Base-by-base conservation (phyloP, 2,888 invertebrate genomes). In the Hirtodrosophila duncani region DNA sequence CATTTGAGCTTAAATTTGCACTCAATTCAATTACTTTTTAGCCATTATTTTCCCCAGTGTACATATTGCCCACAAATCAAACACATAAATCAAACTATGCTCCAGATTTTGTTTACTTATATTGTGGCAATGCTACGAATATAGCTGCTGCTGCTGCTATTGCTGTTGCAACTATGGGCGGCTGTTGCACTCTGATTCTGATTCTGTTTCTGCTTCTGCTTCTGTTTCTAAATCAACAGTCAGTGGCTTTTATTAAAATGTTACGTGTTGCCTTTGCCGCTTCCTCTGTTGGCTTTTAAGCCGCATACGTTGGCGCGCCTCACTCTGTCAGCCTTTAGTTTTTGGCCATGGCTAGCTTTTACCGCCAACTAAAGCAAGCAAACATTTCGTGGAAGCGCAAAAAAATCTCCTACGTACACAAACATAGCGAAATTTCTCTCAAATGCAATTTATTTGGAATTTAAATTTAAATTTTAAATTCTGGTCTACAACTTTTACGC, bases 61-160 rank as follows among this genome's bases (percentile, higher is more conserved):
- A 65, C 56, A 53, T 74, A n/a, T n/a, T n/a, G n/a, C n/a, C 48
- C 50, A 50, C 60, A 46, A 55, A 38, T 55, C 23, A 29, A 38
- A 51, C 56, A 46, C 65, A 78, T 77, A 72, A 72, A 77, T 77
- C 78, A 72, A 62, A 53, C 56, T 50, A 53, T 52, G 38, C 48
- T 41, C 52, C 38, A 58, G 49, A 52, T 59, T 37, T 43, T 37
- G 57, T 69, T 63, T 44, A 43, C 51, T 27, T 51, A 17, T 52
- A 16, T 38, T 27, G n/a, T n/a, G n/a, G n/a, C n/a, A n/a, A n/a
- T n/a, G n/a, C n/a, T 17, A 16, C 5, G 21, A 31, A 38, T 34
- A 42, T 8, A 3, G 11, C 18, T 51, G 26, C 10, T 9, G 11
- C 18, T 16, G 11, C 3, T n/a, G 38, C 21, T 30, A 26, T 37